Base-by-base conservation (phyloP, 30 jellyfish, hydroid and myxozoan genomes). In the Chrysaora quinquecirrha region DNA sequence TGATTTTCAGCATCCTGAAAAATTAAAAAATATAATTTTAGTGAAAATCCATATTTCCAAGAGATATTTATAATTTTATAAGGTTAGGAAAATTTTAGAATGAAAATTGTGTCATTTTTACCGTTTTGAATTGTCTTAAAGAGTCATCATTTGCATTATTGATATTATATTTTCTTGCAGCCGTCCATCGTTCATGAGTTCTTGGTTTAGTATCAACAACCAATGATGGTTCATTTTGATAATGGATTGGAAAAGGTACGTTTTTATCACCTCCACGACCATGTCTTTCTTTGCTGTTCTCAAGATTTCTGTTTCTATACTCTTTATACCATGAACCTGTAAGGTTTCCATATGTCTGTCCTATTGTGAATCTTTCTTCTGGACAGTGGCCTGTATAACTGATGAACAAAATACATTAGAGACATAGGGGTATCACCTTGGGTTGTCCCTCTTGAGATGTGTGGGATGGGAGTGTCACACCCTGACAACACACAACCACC, bases 381-480 rank as follows among this genome's bases (percentile, higher is more conserved):
- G 96, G 96, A 31, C 84, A 69, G 30, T 87, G 85, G 4, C 96
- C 96, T 0, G 92, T 78, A 77, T 87, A 87, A 35, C 96, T 87
- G 49, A n/a, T n/a, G n/a, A n/a, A n/a, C n/a, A n/a, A n/a, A n/a
- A n/a, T n/a, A n/a, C n/a, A n/a, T n/a, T n/a, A n/a, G n/a, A n/a
- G n/a, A n/a, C n/a, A n/a, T n/a, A n/a, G n/a, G n/a, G n/a, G n/a
- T n/a, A n/a, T n/a, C n/a, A n/a, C n/a, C n/a, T n/a, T n/a, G n/a
- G n/a, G n/a, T n/a, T n/a, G n/a, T n/a, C n/a, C n/a, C n/a, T n/a
- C n/a, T n/a, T n/a, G n/a, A n/a, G n/a, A n/a, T n/a, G n/a, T n/a
- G n/a, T n/a, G n/a, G n/a, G n/a, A n/a, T n/a, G n/a, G n/a, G n/a
- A n/a, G n/a, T n/a, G n/a, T n/a, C n/a, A n/a, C n/a, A n/a, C n/a